phyloP scores from a whole-genome alignment of 1,140 invertebrate genomes.

The Diorhabda sublineata region DNA sequence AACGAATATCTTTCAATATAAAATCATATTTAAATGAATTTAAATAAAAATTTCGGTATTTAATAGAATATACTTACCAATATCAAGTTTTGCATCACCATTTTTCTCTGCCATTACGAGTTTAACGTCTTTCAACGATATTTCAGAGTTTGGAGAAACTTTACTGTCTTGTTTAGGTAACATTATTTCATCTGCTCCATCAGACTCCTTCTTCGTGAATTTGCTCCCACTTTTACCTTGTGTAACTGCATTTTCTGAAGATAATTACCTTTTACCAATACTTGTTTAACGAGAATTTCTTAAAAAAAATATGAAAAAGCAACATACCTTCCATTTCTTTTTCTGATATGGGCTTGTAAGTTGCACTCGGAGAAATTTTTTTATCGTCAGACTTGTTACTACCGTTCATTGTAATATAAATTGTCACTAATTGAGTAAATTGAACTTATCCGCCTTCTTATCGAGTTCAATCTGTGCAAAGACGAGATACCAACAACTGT shows the following conservation, averaged over 20 bases:
- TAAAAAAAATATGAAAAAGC: slow-evolving; percentile 20
- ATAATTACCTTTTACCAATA: slow-evolving; percentile 43
- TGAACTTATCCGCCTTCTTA: neutral
- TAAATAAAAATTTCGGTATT: too few relatives aligned
- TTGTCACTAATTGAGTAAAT: slow-evolving; percentile 1
- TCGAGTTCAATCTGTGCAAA: too few relatives aligned
- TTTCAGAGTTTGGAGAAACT: slow-evolving; percentile 51
- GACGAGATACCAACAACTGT: too few relatives aligned
- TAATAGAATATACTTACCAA: slow-evolving; percentile 54
- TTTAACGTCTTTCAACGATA: slow-evolving; percentile 60
- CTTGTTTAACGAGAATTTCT: slow-evolving; percentile 5
- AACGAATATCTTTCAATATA: too few relatives aligned
- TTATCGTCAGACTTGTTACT: slow-evolving; percentile 20
- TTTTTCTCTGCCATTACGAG: slow-evolving; percentile 68
- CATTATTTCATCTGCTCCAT: slow-evolving; percentile 65
- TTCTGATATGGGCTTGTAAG: slow-evolving; percentile 58
- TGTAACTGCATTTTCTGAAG: slow-evolving; percentile 48
- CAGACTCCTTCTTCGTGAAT: slow-evolving; percentile 35
- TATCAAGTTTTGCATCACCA: slow-evolving; percentile 83
- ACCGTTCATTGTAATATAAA: slow-evolving; percentile 3
- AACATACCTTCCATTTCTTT: slow-evolving; percentile 52
- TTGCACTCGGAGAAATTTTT: slow-evolving; percentile 37
- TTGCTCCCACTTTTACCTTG: slow-evolving; percentile 37
- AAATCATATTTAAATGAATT: too few relatives aligned
- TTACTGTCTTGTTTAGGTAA: slow-evolving; percentile 59